Conservation (phyloP, 2,888 invertebrate species). For the Eristalis tenax region DNA sequence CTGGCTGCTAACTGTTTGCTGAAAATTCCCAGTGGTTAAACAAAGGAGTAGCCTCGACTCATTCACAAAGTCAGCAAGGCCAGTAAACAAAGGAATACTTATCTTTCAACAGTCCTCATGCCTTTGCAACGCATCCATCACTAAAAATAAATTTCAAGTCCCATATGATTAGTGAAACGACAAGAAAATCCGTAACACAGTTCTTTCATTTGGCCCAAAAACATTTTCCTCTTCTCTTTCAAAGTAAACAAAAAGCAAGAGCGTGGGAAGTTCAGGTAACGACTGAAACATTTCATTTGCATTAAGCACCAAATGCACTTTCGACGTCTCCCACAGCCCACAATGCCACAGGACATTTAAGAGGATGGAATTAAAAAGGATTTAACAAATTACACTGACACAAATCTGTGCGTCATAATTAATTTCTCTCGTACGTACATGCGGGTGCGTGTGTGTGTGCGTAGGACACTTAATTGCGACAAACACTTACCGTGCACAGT, state of each 20-base stretch:
- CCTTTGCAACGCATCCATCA: no score
- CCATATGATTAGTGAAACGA: no score
- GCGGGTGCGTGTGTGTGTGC: neutral
- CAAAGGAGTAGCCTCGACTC: no score
- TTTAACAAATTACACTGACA: slow-evolving; percentile 55
- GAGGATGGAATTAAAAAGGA: slow-evolving; percentile 45
- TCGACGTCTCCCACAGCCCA: slow-evolving; percentile 9
- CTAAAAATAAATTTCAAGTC: no score
- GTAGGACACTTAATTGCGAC: slow-evolving; percentile 40
- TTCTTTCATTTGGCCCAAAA: neutral
- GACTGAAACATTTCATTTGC: slow-evolving; percentile 44
- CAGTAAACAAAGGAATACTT: no score
- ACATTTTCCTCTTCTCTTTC: neutral
- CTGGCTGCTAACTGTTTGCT: no score
- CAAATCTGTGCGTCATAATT: slow-evolving; percentile 47
- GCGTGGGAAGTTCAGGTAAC: neutral
- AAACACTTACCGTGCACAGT: slow-evolving; percentile 50
- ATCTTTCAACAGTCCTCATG: no score
- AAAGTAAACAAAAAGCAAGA: neutral
- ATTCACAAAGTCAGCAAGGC: no score
- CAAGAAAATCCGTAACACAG: neutral
- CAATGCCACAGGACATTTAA: slow-evolving; percentile 5
- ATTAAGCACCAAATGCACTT: slow-evolving; percentile 56
- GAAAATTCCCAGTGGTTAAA: no score
- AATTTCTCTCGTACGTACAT: slow-evolving; percentile 16